These are phyloP conservation scores for Coleophora deauratella DNA, from an alignment of 2,888 invertebrate genomes.

Conservation along the genomic window DNA sequence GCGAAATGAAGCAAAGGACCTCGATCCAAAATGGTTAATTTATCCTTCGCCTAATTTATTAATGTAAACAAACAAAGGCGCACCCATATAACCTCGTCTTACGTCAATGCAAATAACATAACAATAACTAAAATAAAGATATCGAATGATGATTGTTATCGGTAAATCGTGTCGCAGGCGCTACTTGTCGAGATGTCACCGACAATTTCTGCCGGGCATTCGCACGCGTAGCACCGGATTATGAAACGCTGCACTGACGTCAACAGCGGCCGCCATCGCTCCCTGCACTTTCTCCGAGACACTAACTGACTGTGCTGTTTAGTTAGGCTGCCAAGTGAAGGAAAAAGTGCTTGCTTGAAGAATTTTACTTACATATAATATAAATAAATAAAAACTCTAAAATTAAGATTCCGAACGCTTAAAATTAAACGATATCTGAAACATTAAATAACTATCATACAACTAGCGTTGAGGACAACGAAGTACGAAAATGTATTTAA, in stretches of 20 bases:
- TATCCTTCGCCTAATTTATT: too few relatives aligned
- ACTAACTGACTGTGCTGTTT: slow-evolving; percentile 19
- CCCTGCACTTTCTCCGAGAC: slow-evolving; percentile 50
- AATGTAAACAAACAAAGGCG: too few relatives aligned
- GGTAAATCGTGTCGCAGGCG: background rate
- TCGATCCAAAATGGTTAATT: too few relatives aligned
- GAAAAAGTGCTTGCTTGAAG: background rate
- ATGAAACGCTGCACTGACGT: slow-evolving; percentile 55
- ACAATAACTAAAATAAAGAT: slow-evolving; percentile 8
- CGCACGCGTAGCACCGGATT: slow-evolving; percentile 21
- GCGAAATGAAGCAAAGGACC: too few relatives aligned
- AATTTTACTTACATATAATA: too few relatives aligned
- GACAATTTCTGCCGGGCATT: slow-evolving; percentile 8
- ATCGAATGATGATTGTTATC: slow-evolving; percentile 6
- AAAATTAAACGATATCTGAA: too few relatives aligned
- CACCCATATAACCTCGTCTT: background rate
- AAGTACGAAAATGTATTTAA: too few relatives aligned
- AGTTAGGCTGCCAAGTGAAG: background rate
- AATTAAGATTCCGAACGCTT: too few relatives aligned
- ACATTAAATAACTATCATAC: too few relatives aligned
- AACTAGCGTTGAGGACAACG: too few relatives aligned
- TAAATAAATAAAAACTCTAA: too few relatives aligned
- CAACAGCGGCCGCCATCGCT: slow-evolving; percentile 36
- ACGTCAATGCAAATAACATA: too few relatives aligned
- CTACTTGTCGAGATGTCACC: slow-evolving; percentile 23